Base-by-base conservation (phyloP, 2,888 invertebrate genomes). In the Caenorhabditis sp. region DNA sequence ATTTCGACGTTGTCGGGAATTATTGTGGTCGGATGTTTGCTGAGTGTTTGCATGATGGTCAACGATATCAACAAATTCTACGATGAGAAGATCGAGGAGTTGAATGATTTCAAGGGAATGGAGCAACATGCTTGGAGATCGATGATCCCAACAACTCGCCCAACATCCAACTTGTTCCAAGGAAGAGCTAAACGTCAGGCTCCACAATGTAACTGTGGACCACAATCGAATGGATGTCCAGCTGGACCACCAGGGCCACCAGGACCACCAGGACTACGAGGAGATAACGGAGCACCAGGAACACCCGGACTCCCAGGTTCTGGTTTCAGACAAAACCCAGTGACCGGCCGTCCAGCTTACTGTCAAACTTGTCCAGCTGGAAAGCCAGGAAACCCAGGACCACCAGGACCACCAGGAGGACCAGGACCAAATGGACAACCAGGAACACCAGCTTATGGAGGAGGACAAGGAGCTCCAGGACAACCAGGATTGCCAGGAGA, bases 211-310 rank as follows among this genome's bases (percentile, higher is more conserved):
- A 77, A 79, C 61, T 79, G 79, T 59, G 79, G 72, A 36, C 69
- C 77, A 25, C 72, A 71, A 57, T 70, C 79, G 5, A 56, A 56
- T 31, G 70, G 70, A 69, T 79, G 79, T 61, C 79, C 79, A 65
- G 72, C 79, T 63, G 79, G 79, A 66, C 79, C 78, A 54, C 76
- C 71, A 50, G 78, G 78, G 73, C 78, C 78, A 59, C 75, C 75
- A 63, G 78, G 78, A 73, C 67, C 62, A 26, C 78, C 75, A 56
- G 77, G 78, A 78, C 66, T 49, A 14, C 67, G 59, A 49, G 77
- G 77, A 75, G 69, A 72, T 1, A 8, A 52, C n/a, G 77, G 74
- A 56, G 54, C 61, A 26, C 67, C 75, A 61, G 75, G 77, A 69
- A 21, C 59, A 10, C 59, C 71, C 4, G 77, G 77, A 52, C 67